A percentile compares a stretch with the other conserved stretches of the same genome.
phyloP scores from a whole-genome alignment of 2,797 vertebrate genomes.

The Coregonus sp. region DNA sequence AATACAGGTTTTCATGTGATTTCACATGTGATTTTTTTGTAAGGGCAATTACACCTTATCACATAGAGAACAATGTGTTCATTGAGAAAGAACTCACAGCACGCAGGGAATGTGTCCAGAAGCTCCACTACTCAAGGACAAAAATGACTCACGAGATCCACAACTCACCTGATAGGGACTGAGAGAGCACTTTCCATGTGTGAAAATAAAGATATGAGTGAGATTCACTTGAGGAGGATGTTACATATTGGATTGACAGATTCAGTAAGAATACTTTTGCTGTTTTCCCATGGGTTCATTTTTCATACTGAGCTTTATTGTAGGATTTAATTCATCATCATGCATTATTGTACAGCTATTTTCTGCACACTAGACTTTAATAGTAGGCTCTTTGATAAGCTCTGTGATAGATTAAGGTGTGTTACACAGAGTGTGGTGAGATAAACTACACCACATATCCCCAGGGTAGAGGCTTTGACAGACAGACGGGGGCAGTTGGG shows the following conservation, averaged over 20 bases:
- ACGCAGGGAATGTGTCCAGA: slow-evolving; percentile 44
- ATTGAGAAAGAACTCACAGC: slow-evolving; percentile 40
- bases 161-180: not conserved
- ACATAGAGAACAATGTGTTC: slow-evolving; percentile 57
- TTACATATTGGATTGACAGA: not conserved
- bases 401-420: not conserved
- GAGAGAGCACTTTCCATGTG: not conserved
- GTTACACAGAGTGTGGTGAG: not conserved
- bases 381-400: not conserved
- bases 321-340: not conserved
- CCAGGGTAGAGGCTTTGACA: not conserved
- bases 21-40: too few relatives aligned
- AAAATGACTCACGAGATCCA: not conserved
- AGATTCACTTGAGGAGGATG: not conserved
- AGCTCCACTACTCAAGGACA: slow-evolving; percentile 2
- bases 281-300: not conserved
- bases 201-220: not conserved
- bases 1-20: too few relatives aligned
- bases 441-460: not conserved
- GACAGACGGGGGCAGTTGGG: not conserved
- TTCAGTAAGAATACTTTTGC: not conserved
- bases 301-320: not conserved
- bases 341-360: not conserved
- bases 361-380: not conserved
- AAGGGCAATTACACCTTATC: slow-evolving; percentile 59